Percentiles rank a stretch among this genome's conserved stretches.
These are phyloP conservation scores for Graphium colonna DNA, from an alignment of 2,888 invertebrate species.

Conservation along the genomic window DNA sequence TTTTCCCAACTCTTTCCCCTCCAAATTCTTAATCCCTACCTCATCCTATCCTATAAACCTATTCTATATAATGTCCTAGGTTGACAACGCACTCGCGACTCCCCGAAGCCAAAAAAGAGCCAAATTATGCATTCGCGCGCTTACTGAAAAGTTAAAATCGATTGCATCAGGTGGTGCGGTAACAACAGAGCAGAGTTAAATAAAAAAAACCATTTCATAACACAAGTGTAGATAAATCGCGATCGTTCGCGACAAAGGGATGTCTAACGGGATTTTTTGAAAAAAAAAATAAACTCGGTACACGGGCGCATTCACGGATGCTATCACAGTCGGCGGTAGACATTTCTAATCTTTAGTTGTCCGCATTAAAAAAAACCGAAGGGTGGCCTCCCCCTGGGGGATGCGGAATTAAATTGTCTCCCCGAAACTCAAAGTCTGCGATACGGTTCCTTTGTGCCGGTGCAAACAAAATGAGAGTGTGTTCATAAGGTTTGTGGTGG, in stretches of 20 bases:
- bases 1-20: too few species aligned
- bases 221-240: neutral
- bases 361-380: constrained; percentile 14
- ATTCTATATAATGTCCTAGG: too few species aligned
- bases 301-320: constrained; percentile 13
- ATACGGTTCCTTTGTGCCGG: constrained; percentile 19
- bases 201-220: neutral
- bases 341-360: constrained; percentile 21
- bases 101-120: too few species aligned
- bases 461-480: constrained; percentile 16
- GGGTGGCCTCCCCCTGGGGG: constrained; percentile 2
- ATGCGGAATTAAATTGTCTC: constrained; percentile 21
- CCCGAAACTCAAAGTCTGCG: constrained; percentile 23
- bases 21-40: too few species aligned
- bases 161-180: neutral
- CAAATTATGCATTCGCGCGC: too few species aligned
- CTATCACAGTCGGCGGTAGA: constrained; percentile 14
- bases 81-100: too few species aligned
- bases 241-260: neutral
- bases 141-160: neutral
- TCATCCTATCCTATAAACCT: too few species aligned
- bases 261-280: neutral
- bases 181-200: neutral
- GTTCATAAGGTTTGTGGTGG: too few species aligned
- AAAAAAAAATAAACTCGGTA: neutral